These are phyloP conservation scores for Lepidurus couesii DNA, from an alignment of 1,140 invertebrate genomes.

Conservation along the genomic window DNA sequence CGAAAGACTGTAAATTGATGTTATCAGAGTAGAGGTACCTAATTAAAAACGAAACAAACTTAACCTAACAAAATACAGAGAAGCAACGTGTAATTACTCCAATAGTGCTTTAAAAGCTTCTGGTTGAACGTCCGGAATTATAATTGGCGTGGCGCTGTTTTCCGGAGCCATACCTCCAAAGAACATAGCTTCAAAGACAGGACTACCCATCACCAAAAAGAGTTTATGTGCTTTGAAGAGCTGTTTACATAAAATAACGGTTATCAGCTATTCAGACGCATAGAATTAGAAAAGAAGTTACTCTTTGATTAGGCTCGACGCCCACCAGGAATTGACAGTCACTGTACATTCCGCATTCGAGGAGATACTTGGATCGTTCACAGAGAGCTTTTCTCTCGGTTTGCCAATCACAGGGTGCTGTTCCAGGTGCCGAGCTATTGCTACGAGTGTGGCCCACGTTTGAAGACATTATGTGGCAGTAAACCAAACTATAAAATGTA, in stretches of 20 bases:
- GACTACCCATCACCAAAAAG: constrained; percentile 73
- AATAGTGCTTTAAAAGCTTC: constrained; percentile 73
- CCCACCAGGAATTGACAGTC: constrained; percentile 78
- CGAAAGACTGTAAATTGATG: constrained; percentile 68
- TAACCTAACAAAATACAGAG: constrained; percentile 1
- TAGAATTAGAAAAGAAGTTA: constrained; percentile 34
- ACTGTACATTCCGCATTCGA: constrained; percentile 69
- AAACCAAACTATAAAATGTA: not conserved
- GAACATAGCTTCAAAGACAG: constrained; percentile 76
- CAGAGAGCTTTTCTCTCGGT: constrained; percentile 59
- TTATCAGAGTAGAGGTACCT: constrained; percentile 77
- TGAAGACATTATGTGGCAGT: not conserved
- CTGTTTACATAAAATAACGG: constrained; percentile 43
- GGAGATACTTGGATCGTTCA: constrained; percentile 60
- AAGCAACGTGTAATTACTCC: constrained; percentile 47
- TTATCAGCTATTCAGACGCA: constrained; percentile 21
- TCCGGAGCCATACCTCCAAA: constrained; percentile 64
- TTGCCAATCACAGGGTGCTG: constrained; percentile 61
- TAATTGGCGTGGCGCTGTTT: constrained; percentile 56
- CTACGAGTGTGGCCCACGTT: not conserved
- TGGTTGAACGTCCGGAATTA: constrained; percentile 73
- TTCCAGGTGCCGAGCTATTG: not conserved
- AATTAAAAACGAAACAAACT: constrained; percentile 40
- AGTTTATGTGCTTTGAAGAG: constrained; percentile 69
- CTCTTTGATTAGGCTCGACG: constrained; percentile 59